Percentiles rank a stretch among this genome's conserved stretches.
Conservation (phyloP, 2,113 vertebrate genomes). For the Phylloscopus trochiloides region DNA sequence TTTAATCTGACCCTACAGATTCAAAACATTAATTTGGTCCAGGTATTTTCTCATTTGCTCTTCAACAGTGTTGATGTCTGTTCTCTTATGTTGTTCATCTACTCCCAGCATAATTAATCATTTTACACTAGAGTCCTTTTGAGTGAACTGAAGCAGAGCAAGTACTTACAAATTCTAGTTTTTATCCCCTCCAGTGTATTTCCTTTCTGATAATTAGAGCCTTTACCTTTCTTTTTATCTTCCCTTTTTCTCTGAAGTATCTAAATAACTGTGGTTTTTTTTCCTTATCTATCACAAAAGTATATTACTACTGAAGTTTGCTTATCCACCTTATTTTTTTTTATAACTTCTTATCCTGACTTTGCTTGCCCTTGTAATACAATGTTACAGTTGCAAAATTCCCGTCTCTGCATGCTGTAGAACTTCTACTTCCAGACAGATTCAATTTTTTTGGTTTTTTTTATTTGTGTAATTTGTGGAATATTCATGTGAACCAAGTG, state of each 20-base stretch:
- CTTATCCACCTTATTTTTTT: not conserved
- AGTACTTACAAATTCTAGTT: slow-evolving; percentile 19
- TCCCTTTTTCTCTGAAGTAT: not conserved
- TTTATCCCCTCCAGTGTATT: slow-evolving; percentile 23
- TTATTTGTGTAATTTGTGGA: not conserved
- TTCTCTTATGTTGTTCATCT: slow-evolving; percentile 34
- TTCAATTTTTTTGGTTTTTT: not conserved
- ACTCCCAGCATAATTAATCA: slow-evolving; percentile 56
- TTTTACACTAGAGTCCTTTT: slow-evolving; percentile 37
- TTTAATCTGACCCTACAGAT: slow-evolving; percentile 17
- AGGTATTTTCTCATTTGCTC: slow-evolving; percentile 48
- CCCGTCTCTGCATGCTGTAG: not conserved
- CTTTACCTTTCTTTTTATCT: slow-evolving; percentile 33
- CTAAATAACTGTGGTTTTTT: not conserved
- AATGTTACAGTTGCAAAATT: not conserved
- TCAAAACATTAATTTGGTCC: slow-evolving; percentile 33
- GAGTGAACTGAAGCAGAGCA: slow-evolving; percentile 44
- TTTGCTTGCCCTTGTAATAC: slow-evolving; percentile 5
- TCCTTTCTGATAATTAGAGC: slow-evolving; percentile 27
- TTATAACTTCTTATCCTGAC: not conserved
- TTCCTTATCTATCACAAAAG: slow-evolving; percentile 2
- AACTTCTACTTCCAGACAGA: not conserved
- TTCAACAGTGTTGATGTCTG: slow-evolving; percentile 1
- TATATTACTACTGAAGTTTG: not conserved
- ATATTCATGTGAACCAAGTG: not conserved